Evolutionary conservation across 2,113 vertebrate genomes (phyloP).

Genomic region (Pomatorhinus ruficollis): DNA sequence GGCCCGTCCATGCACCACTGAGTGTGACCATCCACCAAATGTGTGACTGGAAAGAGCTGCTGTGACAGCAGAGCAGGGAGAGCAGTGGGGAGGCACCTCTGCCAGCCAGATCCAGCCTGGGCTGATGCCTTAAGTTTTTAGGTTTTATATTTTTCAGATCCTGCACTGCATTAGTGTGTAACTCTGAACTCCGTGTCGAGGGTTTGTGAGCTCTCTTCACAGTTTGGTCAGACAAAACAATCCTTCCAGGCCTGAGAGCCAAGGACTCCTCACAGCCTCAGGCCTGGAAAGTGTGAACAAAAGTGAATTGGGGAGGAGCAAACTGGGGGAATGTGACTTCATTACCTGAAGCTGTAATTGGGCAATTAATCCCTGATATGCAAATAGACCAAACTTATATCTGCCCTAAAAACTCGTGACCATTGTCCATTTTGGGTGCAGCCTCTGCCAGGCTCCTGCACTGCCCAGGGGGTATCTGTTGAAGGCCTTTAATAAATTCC

Average conservation of each 20-base stretch:
- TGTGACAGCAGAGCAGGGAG: background rate
- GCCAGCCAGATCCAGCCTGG: background rate
- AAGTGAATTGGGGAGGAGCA: background rate
- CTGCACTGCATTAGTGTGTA: background rate
- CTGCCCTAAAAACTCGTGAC: accelerated
- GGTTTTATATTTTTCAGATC: accelerated
- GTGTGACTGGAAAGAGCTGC: background rate
- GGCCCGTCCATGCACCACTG: background rate
- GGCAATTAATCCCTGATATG: background rate
- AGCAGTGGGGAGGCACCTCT: background rate
- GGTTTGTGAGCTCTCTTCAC: background rate
- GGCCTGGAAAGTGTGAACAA: accelerated
- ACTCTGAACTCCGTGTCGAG: background rate
- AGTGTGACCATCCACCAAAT: background rate
- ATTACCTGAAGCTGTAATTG: background rate
- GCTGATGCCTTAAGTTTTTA: background rate
- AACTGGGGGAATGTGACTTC: background rate
- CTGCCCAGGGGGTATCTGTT: background rate
- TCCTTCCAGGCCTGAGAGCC: background rate
- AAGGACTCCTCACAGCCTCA: background rate
- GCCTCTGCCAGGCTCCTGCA: no score
- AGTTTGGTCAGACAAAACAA: background rate
- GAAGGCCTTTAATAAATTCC: background rate
- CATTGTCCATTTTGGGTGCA: accelerated
- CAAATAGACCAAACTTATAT: background rate